A percentile compares a stretch with the other conserved stretches of the same genome.
Evolutionary conservation across 1,140 invertebrate genomes (phyloP).

Genomic region (Campodea augens): DNA sequence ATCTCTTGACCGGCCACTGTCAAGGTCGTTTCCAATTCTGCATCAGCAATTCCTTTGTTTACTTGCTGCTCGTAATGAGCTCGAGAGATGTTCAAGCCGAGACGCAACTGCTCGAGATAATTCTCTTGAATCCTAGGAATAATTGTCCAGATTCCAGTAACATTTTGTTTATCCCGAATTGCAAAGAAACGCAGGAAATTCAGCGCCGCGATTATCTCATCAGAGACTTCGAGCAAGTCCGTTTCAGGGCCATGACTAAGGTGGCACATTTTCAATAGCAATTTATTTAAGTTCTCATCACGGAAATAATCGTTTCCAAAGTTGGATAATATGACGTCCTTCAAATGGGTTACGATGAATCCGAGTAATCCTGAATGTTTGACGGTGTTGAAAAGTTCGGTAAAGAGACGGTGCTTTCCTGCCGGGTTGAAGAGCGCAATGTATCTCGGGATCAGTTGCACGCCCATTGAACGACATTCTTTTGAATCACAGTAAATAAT

Average conservation of each 20-base stretch:
- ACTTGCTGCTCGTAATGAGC: conserved; percentile 50
- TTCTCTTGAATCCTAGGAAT: conserved; percentile 31
- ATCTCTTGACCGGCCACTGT: no score
- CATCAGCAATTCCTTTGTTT: conserved; percentile 35
- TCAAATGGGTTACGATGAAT: conserved; percentile 46
- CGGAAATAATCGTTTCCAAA: conserved; percentile 31
- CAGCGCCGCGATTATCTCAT: conserved; percentile 47
- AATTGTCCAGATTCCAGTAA: conserved; percentile 41
- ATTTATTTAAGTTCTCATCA: conserved; percentile 30
- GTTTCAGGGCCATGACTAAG: conserved; percentile 44
- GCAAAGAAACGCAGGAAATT: conserved; percentile 56
- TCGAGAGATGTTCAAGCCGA: conserved; percentile 44
- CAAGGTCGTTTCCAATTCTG: conserved; percentile 26
- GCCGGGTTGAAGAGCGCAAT: conserved; percentile 41
- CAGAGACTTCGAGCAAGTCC: conserved; percentile 52
- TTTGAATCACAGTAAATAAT: conserved; percentile 40
- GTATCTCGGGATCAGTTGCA: conserved; percentile 37
- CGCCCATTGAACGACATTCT: conserved; percentile 33
- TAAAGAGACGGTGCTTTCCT: conserved; percentile 44
- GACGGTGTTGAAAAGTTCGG: conserved; percentile 35
- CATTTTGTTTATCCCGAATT: conserved; percentile 40
- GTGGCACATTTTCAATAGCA: conserved; percentile 31
- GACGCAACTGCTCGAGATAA: conserved; percentile 42
- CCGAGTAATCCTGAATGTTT: conserved; percentile 51
- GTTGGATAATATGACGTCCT: conserved; percentile 40